Percentiles rank a stretch among this genome's conserved stretches.
Conservation (phyloP, 2,888 invertebrate genomes). For the Tupiocoris notatus region DNA sequence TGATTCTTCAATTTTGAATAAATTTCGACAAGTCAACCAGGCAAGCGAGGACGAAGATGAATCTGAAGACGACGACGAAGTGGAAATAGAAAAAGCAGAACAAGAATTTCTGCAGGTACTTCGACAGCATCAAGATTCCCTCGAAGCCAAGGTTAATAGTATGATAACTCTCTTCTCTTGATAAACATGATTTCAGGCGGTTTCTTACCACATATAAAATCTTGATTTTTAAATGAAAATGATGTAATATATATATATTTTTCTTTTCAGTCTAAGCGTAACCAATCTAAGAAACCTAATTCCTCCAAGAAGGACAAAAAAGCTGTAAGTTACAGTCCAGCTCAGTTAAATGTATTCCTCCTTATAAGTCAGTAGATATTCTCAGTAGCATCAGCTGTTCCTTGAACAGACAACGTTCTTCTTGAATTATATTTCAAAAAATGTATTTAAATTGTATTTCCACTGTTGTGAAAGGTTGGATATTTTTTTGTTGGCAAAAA, state of each 20-base stretch:
- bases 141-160: conserved; percentile 16
- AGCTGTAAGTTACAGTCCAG: not conserved
- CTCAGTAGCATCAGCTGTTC: no score
- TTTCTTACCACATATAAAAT: not conserved
- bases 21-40: conserved; percentile 8
- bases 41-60: conserved; percentile 13
- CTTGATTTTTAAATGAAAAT: not conserved
- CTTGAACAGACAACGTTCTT: no score
- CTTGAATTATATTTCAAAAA: no score
- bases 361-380: no score
- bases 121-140: conserved; percentile 20
- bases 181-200: not conserved
- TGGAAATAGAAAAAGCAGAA: conserved; percentile 31
- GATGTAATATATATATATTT: not conserved
- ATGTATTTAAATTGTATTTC: not conserved
- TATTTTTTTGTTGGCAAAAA: no score
- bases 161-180: not conserved
- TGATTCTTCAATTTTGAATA: not conserved
- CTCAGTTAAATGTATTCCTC: no score
- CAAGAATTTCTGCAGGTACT: conserved; percentile 20
- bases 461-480: not conserved
- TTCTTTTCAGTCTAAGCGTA: no score
- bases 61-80: conserved; percentile 1
- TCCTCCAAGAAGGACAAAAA: not conserved
- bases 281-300: no score